Percentiles rank a stretch among this genome's conserved stretches.
These are phyloP conservation scores for Agonopterix arenella DNA, from an alignment of 2,888 invertebrate species.

Conservation along the genomic window DNA sequence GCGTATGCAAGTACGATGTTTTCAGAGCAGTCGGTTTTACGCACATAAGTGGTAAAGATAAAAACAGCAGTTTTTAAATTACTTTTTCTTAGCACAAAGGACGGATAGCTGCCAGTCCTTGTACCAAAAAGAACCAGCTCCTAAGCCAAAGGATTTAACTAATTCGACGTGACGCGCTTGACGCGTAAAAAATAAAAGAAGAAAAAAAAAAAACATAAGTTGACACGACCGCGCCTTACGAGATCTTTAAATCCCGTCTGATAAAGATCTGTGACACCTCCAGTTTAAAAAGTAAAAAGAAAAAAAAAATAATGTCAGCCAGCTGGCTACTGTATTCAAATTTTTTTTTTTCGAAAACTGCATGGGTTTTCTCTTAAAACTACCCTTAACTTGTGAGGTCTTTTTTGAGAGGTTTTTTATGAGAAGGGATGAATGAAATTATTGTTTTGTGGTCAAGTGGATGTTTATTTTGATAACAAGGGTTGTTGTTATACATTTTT, in stretches of 20 bases:
- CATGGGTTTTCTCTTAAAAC: conserved; percentile 53
- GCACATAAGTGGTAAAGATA: too few relatives aligned
- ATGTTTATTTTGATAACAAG: conserved; percentile 30
- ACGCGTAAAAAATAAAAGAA: conserved; percentile 45
- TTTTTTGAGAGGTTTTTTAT: conserved; percentile 33
- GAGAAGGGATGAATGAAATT: conserved; percentile 39
- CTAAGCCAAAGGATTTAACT: conserved; percentile 62
- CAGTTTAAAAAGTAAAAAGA: conserved; percentile 33
- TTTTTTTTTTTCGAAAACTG: conserved; percentile 46
- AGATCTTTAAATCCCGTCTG: conserved; percentile 67
- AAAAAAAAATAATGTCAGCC: conserved; percentile 44
- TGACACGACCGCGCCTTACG: conserved; percentile 62
- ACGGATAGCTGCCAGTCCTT: conserved; percentile 13
- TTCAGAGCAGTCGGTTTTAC: too few relatives aligned
- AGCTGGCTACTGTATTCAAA: conserved; percentile 70
- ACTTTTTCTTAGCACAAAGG: too few relatives aligned
- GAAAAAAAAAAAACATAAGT: conserved; percentile 45
- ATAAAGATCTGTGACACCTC: conserved; percentile 73
- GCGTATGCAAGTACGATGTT: too few relatives aligned
- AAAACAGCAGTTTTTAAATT: too few relatives aligned
- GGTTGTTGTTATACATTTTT: too few relatives aligned
- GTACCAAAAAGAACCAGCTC: conserved; percentile 52
- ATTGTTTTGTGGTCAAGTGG: conserved; percentile 34
- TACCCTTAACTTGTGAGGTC: conserved; percentile 58
- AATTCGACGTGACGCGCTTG: conserved; percentile 70